A percentile compares a stretch with the other conserved stretches of the same genome.
Conservation (phyloP, 2,888 invertebrate genomes). For the Tiliacea aurago region DNA sequence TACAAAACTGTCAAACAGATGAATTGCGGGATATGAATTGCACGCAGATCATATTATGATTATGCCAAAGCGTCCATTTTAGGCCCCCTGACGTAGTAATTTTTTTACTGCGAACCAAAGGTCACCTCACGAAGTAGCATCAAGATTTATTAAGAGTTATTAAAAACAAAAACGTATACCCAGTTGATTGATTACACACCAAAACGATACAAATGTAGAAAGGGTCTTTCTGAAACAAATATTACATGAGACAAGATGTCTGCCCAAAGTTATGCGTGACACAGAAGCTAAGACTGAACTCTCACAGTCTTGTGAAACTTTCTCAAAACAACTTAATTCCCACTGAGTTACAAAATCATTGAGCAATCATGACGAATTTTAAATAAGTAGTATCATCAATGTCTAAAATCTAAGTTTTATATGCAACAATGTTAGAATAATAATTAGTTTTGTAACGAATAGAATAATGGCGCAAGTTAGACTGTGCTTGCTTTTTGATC, state of each 20-base stretch:
- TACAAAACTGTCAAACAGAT: no score
- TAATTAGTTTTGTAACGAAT: slow-evolving; percentile 43
- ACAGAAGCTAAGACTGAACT: slow-evolving; percentile 41
- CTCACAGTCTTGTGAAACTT: slow-evolving; percentile 35
- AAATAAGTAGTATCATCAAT: slow-evolving; percentile 50
- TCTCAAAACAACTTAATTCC: slow-evolving; percentile 35
- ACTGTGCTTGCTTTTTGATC: slow-evolving; percentile 55
- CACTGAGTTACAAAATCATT: slow-evolving; percentile 39
- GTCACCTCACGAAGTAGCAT: background rate
- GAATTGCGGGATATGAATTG: no score
- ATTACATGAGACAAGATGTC: background rate
- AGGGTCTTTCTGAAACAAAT: slow-evolving; percentile 10
- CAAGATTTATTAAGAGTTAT: background rate
- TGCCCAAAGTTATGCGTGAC: background rate
- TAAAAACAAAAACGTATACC: background rate
- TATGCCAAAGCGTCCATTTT: no score
- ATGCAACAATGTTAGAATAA: slow-evolving; percentile 42
- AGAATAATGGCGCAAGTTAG: slow-evolving; percentile 32
- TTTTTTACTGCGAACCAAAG: background rate
- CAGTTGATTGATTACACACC: background rate
- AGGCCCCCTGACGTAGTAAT: background rate
- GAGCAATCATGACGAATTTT: slow-evolving; percentile 49
- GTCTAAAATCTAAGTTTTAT: slow-evolving; percentile 53
- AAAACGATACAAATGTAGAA: background rate
- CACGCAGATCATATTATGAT: no score